Base-by-base conservation (phyloP, 2,888 invertebrate genomes). In the Folsomia candida region DNA sequence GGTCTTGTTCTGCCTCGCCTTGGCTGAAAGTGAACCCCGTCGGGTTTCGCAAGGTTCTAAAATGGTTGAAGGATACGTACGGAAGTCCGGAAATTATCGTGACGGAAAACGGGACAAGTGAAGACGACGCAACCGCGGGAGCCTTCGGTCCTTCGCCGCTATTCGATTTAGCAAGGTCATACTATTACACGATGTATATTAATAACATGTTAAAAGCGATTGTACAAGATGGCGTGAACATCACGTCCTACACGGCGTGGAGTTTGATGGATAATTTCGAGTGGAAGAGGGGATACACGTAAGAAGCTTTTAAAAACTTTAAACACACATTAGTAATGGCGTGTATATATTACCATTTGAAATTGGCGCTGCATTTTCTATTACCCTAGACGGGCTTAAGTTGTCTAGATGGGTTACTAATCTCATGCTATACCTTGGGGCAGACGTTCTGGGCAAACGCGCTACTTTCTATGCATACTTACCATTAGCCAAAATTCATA, bases 191-290 rank as follows among this genome's bases (percentile, higher is more conserved):
- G 18, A 58, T 66, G 11, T 79, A 79, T 51, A 74, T 75, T 2
- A 77, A 79, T 28, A 71, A 78, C 51, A 72, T 76, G 63, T 61
- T 79, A 4, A 79, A 79, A 57, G 79, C 79, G 20, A 68, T 79
- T 26, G 64, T 51, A 14, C 9, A 74, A 11, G 79, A 79, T 64
- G 72, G 75, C 0, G 74, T 74, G 25, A 77, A 78, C 37, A 68
- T 78, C 0, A 69, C 67, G 2, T 74, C 71, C 1, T 79, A 79
- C 57, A 72, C 71, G 29, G 78, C 74, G 9, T 78, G 78, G 76
- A 62, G 63, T 22, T 54, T 78, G 1, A 24, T 78, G 68, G 77
- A 77, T 47, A 76, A 77, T 24, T 78, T 77, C 69, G 76, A 76
- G 66, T 75, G 73, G 72, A 66, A 62, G 29, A 26, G 62, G 20